A percentile compares a stretch with the other conserved stretches of the same genome.
phyloP scores from a whole-genome alignment of 2,888 invertebrate species.

The Xylophagus ater region DNA sequence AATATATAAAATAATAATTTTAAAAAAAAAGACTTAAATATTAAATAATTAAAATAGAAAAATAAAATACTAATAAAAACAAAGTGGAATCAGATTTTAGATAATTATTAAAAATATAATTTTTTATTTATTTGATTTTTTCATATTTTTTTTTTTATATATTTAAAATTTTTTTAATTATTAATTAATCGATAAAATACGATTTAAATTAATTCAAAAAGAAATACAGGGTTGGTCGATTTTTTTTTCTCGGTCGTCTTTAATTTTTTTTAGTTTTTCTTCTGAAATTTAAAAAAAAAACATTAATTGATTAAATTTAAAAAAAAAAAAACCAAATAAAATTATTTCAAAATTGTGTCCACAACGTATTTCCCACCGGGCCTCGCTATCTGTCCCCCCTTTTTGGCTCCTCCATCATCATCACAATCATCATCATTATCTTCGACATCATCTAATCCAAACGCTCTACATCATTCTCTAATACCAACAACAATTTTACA shows the following conservation, averaged over 20 bases:
- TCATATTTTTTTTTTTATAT: too few relatives aligned
- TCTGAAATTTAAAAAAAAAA: background rate
- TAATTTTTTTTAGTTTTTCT: background rate
- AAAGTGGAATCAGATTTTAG: too few relatives aligned
- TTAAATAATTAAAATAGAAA: too few relatives aligned
- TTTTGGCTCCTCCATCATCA: conserved; percentile 22
- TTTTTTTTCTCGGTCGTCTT: background rate
- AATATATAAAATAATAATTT: conserved; percentile 5
- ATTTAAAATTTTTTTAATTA: too few relatives aligned
- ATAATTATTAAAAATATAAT: too few relatives aligned
- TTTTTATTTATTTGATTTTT: too few relatives aligned
- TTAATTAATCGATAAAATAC: too few relatives aligned
- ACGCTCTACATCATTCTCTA: conserved; percentile 9
- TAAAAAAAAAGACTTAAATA: conserved; percentile 8
- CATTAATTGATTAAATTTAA: conserved; percentile 4
- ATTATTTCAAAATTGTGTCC: conserved; percentile 20
- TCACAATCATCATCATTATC: conserved; percentile 12
- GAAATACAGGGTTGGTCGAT: background rate
- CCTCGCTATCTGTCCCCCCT: conserved; percentile 26
- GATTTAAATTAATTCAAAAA: too few relatives aligned
- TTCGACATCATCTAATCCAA: conserved; percentile 12
- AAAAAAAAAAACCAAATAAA: conserved; percentile 1
- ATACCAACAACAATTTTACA: conserved; percentile 11
- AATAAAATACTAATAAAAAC: too few relatives aligned
- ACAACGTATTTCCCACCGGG: conserved; percentile 28